Conservation (phyloP, 2,797 vertebrate species). For the Phrynocephalus vlangalii region DNA sequence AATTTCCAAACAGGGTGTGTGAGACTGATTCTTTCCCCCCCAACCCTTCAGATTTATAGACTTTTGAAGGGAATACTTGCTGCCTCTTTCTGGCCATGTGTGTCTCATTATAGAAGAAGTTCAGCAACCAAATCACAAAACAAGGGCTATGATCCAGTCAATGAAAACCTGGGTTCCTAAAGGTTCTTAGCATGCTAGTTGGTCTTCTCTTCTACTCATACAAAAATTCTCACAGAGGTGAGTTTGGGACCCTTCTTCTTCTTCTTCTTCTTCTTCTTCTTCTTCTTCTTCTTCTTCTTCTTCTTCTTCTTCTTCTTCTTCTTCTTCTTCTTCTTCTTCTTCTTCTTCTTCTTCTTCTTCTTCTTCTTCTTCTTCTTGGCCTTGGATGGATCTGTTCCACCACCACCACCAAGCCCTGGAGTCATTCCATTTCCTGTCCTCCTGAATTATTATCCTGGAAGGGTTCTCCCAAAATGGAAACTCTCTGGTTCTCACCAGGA, state of each 20-base stretch:
- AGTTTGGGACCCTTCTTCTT: too few species aligned
- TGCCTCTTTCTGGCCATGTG: conserved; percentile 32
- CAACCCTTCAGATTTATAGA: background rate
- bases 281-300: too few species aligned
- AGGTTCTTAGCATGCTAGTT: conserved; percentile 1
- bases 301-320: too few species aligned
- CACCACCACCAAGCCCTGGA: background rate
- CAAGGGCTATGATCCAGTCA: background rate
- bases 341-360: too few species aligned
- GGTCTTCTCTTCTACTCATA: background rate
- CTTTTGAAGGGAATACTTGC: conserved; percentile 44
- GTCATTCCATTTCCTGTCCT: background rate
- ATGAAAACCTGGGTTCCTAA: conserved; percentile 12
- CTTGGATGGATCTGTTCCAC: background rate
- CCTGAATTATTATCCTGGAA: conserved; percentile 23
- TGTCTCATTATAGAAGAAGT: conserved; percentile 33
- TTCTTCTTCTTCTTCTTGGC: conserved; percentile 9
- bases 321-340: too few species aligned
- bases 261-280: too few species aligned
- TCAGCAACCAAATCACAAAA: background rate
- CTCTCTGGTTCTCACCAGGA: background rate
- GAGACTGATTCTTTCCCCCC: conserved; percentile 3
- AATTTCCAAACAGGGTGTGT: background rate
- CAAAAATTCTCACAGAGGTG: background rate
- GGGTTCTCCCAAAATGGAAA: background rate